Conservation (phyloP, 2,113 vertebrate genomes). For the Onychostoma macrolepis region DNA sequence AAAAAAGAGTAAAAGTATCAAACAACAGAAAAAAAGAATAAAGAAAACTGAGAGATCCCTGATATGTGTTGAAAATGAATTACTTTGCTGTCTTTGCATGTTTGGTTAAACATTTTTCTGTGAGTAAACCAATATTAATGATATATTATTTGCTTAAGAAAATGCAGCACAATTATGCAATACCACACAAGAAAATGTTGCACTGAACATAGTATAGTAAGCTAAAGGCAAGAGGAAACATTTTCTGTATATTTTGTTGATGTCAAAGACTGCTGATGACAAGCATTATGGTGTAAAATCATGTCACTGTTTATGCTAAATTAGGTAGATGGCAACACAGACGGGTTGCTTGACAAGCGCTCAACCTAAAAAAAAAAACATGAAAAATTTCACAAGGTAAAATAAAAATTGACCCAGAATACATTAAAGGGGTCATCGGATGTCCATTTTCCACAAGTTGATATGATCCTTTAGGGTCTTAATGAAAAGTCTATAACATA, state of each 20-base stretch:
- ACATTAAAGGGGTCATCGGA: not conserved
- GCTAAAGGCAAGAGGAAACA: not conserved
- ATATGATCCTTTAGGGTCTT: too few relatives aligned
- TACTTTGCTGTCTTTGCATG: not conserved
- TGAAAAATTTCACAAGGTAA: not conserved
- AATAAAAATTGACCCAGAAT: not conserved
- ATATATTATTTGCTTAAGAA: not conserved
- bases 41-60: constrained; percentile 26
- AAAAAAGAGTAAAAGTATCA: constrained; percentile 44
- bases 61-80: constrained; percentile 13
- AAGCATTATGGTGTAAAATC: not conserved
- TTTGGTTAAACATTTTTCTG: not conserved
- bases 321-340: not conserved
- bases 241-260: not conserved
- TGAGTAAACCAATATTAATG: not conserved
- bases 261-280: not conserved
- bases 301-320: not conserved
- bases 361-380: not conserved
- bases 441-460: too few relatives aligned
- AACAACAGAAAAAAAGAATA: constrained; percentile 61
- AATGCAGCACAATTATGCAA: not conserved
- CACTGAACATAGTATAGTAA: not conserved
- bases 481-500: too few relatives aligned
- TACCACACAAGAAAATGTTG: not conserved
- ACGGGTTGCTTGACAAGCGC: not conserved